Evolutionary conservation across 1,140 invertebrate species (phyloP).

Genomic region (Aphaenogaster floridana): DNA sequence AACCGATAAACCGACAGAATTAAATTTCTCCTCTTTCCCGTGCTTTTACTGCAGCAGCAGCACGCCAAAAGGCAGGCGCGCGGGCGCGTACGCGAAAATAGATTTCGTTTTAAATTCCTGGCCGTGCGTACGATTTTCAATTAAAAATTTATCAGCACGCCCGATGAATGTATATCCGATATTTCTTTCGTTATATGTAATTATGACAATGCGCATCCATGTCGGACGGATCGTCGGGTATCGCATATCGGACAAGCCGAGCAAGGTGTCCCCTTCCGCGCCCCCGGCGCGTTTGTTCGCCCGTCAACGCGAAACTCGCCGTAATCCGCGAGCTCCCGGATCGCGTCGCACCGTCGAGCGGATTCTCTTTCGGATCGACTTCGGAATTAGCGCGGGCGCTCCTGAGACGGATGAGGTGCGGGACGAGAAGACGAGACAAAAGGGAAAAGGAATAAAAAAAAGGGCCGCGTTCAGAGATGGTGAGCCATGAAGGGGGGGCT

Average conservation of each 20-base stretch:
- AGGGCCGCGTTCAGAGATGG: constrained; percentile 20
- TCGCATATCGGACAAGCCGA: constrained; percentile 35
- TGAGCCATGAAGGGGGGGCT: constrained; percentile 72
- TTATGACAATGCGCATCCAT: constrained; percentile 46
- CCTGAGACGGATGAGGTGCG: constrained; percentile 26
- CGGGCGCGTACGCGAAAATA: constrained; percentile 33
- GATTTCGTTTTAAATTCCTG: constrained; percentile 59
- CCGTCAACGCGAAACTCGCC: constrained; percentile 23
- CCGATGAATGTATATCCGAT: constrained; percentile 55
- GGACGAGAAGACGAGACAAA: background rate
- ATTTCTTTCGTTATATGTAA: constrained; percentile 58
- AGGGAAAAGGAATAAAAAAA: constrained; percentile 11
- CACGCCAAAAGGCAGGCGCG: constrained; percentile 45
- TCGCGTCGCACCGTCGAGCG: constrained; percentile 24
- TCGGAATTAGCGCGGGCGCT: constrained; percentile 34
- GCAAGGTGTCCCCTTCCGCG: background rate
- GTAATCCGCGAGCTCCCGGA: constrained; percentile 39
- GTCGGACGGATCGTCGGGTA: constrained; percentile 45
- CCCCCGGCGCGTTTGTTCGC: background rate
- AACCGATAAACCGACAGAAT: constrained; percentile 58
- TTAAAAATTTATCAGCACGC: constrained; percentile 62
- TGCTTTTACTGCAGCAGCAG: constrained; percentile 57
- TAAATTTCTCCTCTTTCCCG: constrained; percentile 64
- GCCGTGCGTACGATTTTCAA: constrained; percentile 46
- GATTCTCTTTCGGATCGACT: constrained; percentile 19